A percentile compares a stretch with the other conserved stretches of the same genome.
Evolutionary conservation across 2,888 invertebrate genomes (phyloP).

Genomic region (Cosmia trapezina): DNA sequence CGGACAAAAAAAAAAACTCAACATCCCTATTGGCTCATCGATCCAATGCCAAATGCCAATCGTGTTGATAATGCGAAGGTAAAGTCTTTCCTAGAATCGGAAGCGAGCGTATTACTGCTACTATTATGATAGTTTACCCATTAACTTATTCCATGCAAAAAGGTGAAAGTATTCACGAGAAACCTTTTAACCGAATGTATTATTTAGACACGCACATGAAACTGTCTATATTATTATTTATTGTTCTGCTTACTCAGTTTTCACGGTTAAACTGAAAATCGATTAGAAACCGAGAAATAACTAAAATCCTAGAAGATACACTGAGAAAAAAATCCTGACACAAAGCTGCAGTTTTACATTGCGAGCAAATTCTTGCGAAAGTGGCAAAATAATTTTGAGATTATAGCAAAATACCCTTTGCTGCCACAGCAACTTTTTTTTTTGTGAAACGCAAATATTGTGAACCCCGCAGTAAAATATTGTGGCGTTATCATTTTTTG

Average conservation of each 20-base stretch:
- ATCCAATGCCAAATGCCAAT: conserved; percentile 31
- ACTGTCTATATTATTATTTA: not conserved
- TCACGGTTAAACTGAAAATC: not conserved
- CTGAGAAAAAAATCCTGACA: too few species aligned
- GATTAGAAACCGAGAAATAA: not conserved
- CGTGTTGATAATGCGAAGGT: conserved; percentile 27
- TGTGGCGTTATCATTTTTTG: too few species aligned
- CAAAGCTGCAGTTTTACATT: too few species aligned
- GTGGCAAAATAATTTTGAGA: too few species aligned
- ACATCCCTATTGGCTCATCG: conserved; percentile 1
- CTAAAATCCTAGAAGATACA: too few species aligned
- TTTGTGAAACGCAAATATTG: too few species aligned
- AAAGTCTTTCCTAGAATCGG: conserved; percentile 30
- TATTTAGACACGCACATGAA: not conserved
- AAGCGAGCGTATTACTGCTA: conserved; percentile 20
- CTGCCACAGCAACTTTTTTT: too few species aligned
- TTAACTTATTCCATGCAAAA: conserved; percentile 3
- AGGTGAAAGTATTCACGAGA: conserved; percentile 10
- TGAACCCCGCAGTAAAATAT: too few species aligned
- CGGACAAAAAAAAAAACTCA: too few species aligned
- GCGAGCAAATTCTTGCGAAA: too few species aligned
- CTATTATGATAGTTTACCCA: conserved; percentile 15
- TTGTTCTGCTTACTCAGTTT: not conserved
- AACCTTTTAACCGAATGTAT: not conserved
- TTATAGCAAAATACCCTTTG: too few species aligned